These are phyloP conservation scores for Pitta sordida DNA, from an alignment of 2,113 vertebrate species.

Conservation along the genomic window DNA sequence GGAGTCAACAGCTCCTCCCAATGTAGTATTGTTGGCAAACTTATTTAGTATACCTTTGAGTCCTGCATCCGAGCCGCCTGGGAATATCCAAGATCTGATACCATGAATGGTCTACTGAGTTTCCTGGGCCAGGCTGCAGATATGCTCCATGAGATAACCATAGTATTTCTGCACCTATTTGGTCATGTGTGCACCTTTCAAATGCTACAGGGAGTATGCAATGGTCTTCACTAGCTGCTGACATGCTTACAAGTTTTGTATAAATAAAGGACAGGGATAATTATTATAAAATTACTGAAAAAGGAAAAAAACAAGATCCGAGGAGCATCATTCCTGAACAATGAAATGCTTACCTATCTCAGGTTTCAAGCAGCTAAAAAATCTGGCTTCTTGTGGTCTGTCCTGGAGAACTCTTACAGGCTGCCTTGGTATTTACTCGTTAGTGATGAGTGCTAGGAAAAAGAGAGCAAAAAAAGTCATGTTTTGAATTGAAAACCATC, in stretches of 20 bases:
- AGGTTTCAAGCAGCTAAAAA: background rate
- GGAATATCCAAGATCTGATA: background rate
- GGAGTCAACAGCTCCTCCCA: background rate
- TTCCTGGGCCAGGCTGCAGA: background rate
- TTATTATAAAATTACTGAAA: background rate
- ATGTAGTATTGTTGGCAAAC: background rate
- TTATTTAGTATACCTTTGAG: background rate
- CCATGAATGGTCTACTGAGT: rapidly evolving
- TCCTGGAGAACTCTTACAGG: background rate
- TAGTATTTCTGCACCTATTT: background rate
- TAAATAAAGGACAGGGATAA: background rate
- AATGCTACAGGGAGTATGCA: background rate
- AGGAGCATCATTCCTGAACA: background rate
- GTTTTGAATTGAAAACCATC: background rate
- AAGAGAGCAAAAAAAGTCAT: background rate
- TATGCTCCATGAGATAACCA: background rate
- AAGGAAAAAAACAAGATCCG: background rate
- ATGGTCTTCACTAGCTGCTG: background rate
- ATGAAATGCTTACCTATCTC: background rate
- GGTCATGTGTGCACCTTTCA: background rate
- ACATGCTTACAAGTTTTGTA: background rate
- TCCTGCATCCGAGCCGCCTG: background rate
- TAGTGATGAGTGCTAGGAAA: background rate
- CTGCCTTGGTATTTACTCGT: background rate
- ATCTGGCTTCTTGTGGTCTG: background rate